Percentiles rank a stretch among this genome's conserved stretches.
Conservation (phyloP, 2,113 vertebrate species). For the Lipophrys pholis region DNA sequence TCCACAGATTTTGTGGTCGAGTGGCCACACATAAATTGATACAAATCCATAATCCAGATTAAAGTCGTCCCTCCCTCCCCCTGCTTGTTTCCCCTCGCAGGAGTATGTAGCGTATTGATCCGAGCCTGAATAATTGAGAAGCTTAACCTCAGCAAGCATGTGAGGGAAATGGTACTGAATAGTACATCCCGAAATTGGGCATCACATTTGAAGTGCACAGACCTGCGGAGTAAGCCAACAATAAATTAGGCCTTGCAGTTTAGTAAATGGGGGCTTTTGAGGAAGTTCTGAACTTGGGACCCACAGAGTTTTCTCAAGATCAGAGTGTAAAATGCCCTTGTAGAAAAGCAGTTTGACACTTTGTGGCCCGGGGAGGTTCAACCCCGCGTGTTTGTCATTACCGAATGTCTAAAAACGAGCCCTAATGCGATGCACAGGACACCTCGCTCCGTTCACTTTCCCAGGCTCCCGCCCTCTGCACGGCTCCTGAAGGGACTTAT, state of each 20-base stretch:
- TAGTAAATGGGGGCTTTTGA: neutral
- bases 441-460: slow-evolving; percentile 54
- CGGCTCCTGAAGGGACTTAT: slow-evolving; percentile 83
- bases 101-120: slow-evolving; percentile 80
- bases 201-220: slow-evolving; percentile 56
- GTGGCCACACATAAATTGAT: slow-evolving; percentile 76
- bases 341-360: neutral
- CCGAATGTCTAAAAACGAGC: slow-evolving; percentile 48
- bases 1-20: slow-evolving; percentile 72
- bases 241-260: slow-evolving; percentile 47
- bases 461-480: slow-evolving; percentile 64
- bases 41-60: slow-evolving; percentile 83
- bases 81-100: slow-evolving; percentile 53
- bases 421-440: slow-evolving; percentile 60
- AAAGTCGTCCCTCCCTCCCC: slow-evolving; percentile 57
- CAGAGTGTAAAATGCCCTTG: too few species aligned
- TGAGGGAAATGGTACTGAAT: slow-evolving; percentile 74
- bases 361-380: neutral
- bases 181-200: slow-evolving; percentile 75
- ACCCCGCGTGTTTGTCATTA: slow-evolving; percentile 38
- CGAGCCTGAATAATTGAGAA: slow-evolving; percentile 82
- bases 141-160: slow-evolving; percentile 77
- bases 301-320: neutral
- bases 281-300: neutral
- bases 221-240: slow-evolving; percentile 38